Evolutionary conservation across 1,140 invertebrate genomes (phyloP), one percentile per base, ranked within the genome.

Genomic region (Cotesia glomerata): DNA sequence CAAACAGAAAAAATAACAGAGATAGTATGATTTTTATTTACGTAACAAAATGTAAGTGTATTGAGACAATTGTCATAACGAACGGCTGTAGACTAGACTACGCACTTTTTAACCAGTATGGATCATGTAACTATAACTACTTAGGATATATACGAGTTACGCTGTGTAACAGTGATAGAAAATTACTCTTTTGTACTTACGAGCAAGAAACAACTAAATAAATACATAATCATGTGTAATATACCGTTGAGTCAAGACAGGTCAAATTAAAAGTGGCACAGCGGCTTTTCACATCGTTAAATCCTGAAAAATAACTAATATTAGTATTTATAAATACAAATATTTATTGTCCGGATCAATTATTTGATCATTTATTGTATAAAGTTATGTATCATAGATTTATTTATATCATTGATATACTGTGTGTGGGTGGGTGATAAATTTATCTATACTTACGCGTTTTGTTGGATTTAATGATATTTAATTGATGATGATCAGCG

Each of bases 241-340:
- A 65, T 45, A 45, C 54, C 64, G 49, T 39, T n/a, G 32, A 65
- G 62, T 52, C 51, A 34, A 72, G 62, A 71, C 69, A 73, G 64
- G 71, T 73, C 65, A 63, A 69, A 73, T 69, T 32, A 69, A 73
- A 73, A 63, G 58, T 69, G 72, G 72, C 59, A 69, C 66, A 45
- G 45, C 26, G 26, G 61, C 69, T 71, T 71, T 71, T 45, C 59
- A 71, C 39, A 16, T 39, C 36, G 39, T 63, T 4, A 39, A 58
- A 69, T 58, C 51, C 14, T 32, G 11, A 61, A 13, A 58, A 58
- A 26, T 26, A 58, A 58, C 8, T 8, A 45, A 7, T 9, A 11
- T 9, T 11, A 45, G 11, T 45, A 45, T 9, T 45, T 45, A 9
- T 45, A 9, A 32, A 26, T 18, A 61, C 34, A 61, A 61, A 51